Base-by-base conservation (phyloP, 2,888 invertebrate genomes). In the Agapostemon virescens region DNA sequence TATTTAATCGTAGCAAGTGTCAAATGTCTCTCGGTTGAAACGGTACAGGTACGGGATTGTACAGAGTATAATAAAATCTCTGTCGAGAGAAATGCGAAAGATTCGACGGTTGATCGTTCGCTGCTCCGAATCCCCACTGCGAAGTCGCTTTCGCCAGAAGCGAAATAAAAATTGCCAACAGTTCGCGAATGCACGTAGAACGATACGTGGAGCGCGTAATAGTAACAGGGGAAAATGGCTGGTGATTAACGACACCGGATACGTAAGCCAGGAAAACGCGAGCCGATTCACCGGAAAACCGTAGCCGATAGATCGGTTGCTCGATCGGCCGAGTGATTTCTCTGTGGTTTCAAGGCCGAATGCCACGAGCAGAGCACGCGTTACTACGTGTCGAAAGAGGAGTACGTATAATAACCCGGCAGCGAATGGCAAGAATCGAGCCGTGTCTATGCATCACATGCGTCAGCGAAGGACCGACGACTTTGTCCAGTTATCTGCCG, bases 321-420 rank as follows among this genome's bases (percentile, higher is more conserved):
- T 69, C 80, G 82, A 79, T 81, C 78, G 73, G 61, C 72, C 74
- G 45, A 74, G 42, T 71, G 80, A 87, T 86, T 84, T 84, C 83
- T 84, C 77, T 79, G 68, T 69, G 70, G 33, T 83, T 85, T 87
- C 89, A 89, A 89, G 89, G 89, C 88, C 87, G 84, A 83, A 85
- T 86, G 84, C 86, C 85, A 90, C 86, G 87, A 89, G 86, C 79
- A 74, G 73, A 85, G 84, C 86, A 88, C 88, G 88, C 88, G 86
- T 89, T 88, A 87, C 88, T 89, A 88, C 89, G 89, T 88, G 89
- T 84, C 85, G 67, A 79, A 81, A 77, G 74, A 84, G 85, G 55
- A 55, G 26, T 55, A 40, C 80, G 40, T 40, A 26, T 81, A 81
- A 26, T 81, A 81, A 86, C 81, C 84, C 82, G 87, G 80, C 79